These are phyloP conservation scores for Sarcophaga variegata DNA, from an alignment of 2,888 invertebrate genomes.

Conservation along the genomic window DNA sequence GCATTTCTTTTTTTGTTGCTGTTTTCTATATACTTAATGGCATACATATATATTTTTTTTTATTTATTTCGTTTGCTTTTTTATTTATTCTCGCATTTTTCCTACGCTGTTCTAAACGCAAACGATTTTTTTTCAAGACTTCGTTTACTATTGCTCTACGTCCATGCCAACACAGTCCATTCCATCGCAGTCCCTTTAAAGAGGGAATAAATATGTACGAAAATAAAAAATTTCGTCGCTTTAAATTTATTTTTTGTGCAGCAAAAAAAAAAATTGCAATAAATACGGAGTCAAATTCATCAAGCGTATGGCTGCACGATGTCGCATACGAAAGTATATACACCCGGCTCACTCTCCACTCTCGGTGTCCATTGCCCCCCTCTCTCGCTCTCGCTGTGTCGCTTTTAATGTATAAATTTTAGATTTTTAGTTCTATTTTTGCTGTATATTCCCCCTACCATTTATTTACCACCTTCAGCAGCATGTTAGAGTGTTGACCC, in stretches of 20 bases:
- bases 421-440: slow-evolving; percentile 26
- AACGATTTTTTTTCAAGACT: neutral
- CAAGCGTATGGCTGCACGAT: slow-evolving; percentile 64
- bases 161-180: neutral
- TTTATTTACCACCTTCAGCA: slow-evolving; percentile 1
- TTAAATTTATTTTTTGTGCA: neutral
- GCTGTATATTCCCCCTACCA: slow-evolving; percentile 10
- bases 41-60: neutral
- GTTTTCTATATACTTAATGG: slow-evolving; percentile 55
- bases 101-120: slow-evolving; percentile 52
- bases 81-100: slow-evolving; percentile 66
- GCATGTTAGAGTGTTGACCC: slow-evolving; percentile 6
- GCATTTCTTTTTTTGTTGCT: slow-evolving; percentile 18
- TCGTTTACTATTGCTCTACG: neutral
- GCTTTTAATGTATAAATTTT: slow-evolving; percentile 27
- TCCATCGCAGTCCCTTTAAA: neutral
- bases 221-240: slow-evolving; percentile 33
- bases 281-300: slow-evolving; percentile 66
- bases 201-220: neutral
- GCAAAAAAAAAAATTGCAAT: slow-evolving; percentile 44
- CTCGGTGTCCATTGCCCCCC: neutral
- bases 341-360: neutral
- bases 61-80: slow-evolving; percentile 54
- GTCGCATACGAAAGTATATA: slow-evolving; percentile 49
- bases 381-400: neutral